phyloP scores from a whole-genome alignment of 2,888 invertebrate genomes.

The Chrysolina haemoptera region DNA sequence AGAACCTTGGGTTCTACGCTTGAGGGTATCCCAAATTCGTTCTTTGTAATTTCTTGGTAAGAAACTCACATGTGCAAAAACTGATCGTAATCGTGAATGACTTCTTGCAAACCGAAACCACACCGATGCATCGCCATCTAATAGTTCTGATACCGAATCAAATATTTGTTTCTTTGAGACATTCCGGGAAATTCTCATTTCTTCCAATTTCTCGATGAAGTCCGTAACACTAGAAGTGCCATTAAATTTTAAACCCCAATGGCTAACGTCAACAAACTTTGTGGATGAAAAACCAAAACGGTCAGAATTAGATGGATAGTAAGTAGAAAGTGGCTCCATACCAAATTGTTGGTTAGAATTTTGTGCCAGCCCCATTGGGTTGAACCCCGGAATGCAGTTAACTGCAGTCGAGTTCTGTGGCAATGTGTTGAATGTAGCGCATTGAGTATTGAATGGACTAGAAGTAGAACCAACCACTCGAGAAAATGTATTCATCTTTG shows the following conservation, averaged over 20 bases:
- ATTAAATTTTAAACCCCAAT: background rate
- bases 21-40: conserved; percentile 26
- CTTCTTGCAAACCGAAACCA: conserved; percentile 7
- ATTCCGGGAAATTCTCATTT: conserved; percentile 3
- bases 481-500: background rate
- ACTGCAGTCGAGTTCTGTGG: background rate
- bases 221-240: background rate
- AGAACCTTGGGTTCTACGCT: no score
- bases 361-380: background rate
- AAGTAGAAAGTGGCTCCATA: no score
- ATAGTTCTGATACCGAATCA: background rate
- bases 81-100: background rate
- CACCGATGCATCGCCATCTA: conserved; percentile 1
- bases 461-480: background rate
- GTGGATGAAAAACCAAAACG: background rate
- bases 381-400: background rate
- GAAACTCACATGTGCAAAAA: conserved; percentile 5
- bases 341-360: no score
- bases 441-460: background rate
- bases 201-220: background rate
- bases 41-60: conserved; percentile 31
- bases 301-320: no score
- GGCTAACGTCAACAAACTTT: conserved; percentile 9
- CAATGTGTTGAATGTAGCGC: background rate
- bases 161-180: conserved; percentile 15